Base-by-base conservation (phyloP, 2,888 invertebrate genomes). In the Sesia bembeciformis region DNA sequence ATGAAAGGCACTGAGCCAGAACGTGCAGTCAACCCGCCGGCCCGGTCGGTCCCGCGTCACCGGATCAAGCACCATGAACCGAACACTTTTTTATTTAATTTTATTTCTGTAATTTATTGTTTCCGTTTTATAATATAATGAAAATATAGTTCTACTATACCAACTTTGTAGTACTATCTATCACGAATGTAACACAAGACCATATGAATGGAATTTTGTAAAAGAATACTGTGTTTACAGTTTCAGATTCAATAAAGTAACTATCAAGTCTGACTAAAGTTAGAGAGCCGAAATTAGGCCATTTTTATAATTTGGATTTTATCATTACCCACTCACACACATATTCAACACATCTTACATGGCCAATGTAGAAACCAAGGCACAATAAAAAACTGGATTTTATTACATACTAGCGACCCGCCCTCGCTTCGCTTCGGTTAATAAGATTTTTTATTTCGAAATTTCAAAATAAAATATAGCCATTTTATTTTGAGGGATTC, bases 81-180 rank as follows among this genome's bases (percentile, higher is more conserved):
- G 70, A 79, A 70, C 66, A 68, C 59, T 67, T 76, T 83, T 81
- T 81, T 83, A 81, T 81, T 78, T 79, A 77, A 76, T 70, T 76
- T 78, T 78, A 81, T 81, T 77, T 81, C 74, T 82, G 75, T 78
- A 88, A 87, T 83, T 84, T 85, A 87, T 88, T 84, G 80, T 85
- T 89, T 89, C 87, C 87, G 87, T 87, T 87, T 88, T 80, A 86
- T 71, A 88, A 86, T 82, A 78, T 81, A 82, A 84, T 83, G 81
- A 84, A 87, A 84, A 85, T 86, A 86, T 85, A 87, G 85, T 81
- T 80, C 76, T 85, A 85, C 84, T 86, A 85, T 87, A 78, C 78
- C 77, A 81, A 82, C 64, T 56, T 46, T 56, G 58, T 53, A 58
- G 56, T 58, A 53, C 56, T 56, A 51, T 53, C 49, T 39, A 38